These are phyloP conservation scores for Brachyopa scutellaris DNA, from an alignment of 2,888 invertebrate genomes.

Conservation along the genomic window DNA sequence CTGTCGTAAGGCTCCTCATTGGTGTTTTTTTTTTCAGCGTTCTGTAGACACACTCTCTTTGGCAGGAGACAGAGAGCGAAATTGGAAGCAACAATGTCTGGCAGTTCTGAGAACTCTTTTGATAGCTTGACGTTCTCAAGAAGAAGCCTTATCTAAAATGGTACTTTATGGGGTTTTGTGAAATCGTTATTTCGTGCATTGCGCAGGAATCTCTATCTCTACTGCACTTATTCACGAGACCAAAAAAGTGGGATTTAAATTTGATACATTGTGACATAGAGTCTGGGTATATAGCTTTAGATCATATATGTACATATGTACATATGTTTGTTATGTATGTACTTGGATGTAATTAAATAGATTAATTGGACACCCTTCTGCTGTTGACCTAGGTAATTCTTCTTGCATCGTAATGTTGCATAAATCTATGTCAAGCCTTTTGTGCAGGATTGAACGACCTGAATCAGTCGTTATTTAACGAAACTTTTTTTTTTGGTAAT, in stretches of 20 bases:
- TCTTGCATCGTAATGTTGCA: no score
- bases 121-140: constrained; percentile 55
- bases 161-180: constrained; percentile 65
- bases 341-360: no score
- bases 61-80: constrained; percentile 6
- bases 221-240: constrained; percentile 29
- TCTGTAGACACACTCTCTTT: constrained; percentile 18
- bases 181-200: constrained; percentile 65
- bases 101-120: constrained; percentile 57
- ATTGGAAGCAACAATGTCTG: constrained; percentile 1
- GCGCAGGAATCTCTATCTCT: constrained; percentile 32
- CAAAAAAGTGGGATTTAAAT: neutral
- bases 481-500: no score
- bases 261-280: neutral
- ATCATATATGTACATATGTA: no score
- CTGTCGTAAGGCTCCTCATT: constrained; percentile 53
- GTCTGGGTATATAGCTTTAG: no score
- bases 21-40: constrained; percentile 16
- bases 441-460: no score
- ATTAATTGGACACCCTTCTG: no score
- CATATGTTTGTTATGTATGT: no score
- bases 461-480: no score
- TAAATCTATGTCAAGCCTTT: no score
- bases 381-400: no score
- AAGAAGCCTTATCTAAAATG: constrained; percentile 52